Evolutionary conservation across 2,888 invertebrate genomes (phyloP).

Genomic region (Lasioglossum lativentre): DNA sequence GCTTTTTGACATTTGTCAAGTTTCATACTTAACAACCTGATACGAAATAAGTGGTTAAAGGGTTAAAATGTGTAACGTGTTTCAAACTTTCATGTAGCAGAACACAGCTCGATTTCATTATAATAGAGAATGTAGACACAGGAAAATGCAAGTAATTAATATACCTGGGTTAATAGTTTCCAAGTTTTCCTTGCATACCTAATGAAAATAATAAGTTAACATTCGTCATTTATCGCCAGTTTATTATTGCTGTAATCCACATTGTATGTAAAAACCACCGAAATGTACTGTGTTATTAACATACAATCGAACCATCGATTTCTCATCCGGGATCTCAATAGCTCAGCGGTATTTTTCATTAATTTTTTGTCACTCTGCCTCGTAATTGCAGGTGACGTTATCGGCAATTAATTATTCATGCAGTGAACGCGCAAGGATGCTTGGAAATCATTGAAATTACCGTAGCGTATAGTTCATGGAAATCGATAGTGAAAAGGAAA

Average conservation of each 20-base stretch:
- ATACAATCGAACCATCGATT: not conserved
- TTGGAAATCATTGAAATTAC: slow-evolving; percentile 26
- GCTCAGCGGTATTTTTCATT: not conserved
- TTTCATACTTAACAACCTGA: no score
- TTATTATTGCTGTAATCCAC: not conserved
- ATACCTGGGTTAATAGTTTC: no score
- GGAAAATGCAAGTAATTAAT: no score
- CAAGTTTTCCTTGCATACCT: not conserved
- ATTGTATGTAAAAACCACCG: not conserved
- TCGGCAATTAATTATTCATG: slow-evolving; percentile 46
- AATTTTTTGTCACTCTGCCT: slow-evolving; percentile 4
- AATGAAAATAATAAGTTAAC: not conserved
- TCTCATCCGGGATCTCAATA: not conserved
- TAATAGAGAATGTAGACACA: no score
- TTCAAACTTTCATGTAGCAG: no score
- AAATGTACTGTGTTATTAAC: not conserved
- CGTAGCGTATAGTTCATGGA: slow-evolving; percentile 27
- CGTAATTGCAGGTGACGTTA: slow-evolving; percentile 33
- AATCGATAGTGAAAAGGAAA: slow-evolving; percentile 59
- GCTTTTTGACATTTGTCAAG: no score
- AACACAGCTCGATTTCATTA: no score
- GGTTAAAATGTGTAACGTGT: no score
- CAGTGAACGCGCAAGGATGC: slow-evolving; percentile 37
- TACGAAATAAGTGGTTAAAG: no score
- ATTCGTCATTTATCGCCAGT: not conserved